These are phyloP conservation scores for Sussaba pulchella DNA, from an alignment of 2,888 invertebrate species.

Conservation along the genomic window DNA sequence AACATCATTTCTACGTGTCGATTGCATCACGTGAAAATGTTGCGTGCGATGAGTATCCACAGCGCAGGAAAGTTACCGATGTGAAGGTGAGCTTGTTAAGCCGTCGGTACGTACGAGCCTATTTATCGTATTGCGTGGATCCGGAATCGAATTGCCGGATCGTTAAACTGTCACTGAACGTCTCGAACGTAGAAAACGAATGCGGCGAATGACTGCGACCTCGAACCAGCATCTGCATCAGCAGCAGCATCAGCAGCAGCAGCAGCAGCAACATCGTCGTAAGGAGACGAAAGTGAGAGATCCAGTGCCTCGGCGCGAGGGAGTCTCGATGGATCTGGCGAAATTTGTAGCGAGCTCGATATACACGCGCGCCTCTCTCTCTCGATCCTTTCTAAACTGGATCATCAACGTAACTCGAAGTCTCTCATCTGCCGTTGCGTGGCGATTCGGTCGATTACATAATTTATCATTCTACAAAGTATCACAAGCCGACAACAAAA, in stretches of 20 bases:
- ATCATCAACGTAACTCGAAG: constrained; percentile 62
- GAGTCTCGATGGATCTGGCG: constrained; percentile 8
- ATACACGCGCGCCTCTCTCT: not conserved
- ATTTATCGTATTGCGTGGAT: constrained; percentile 23
- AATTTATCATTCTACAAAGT: constrained; percentile 44
- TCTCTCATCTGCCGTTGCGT: constrained; percentile 33
- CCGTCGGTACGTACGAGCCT: too few relatives aligned
- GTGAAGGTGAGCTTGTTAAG: too few relatives aligned
- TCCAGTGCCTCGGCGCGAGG: constrained; percentile 1
- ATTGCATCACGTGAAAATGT: not conserved
- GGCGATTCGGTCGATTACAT: constrained; percentile 1
- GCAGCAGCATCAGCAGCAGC: too few relatives aligned
- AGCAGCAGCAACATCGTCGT: constrained; percentile 14
- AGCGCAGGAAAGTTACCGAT: not conserved
- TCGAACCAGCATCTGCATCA: constrained; percentile 26
- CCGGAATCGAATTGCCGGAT: constrained; percentile 52
- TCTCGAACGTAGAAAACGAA: constrained; percentile 28
- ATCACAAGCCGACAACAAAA: not conserved
- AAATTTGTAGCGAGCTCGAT: not conserved
- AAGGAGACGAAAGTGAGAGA: constrained; percentile 66
- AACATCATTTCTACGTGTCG: constrained; percentile 4
- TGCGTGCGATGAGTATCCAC: constrained; percentile 5
- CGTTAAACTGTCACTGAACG: constrained; percentile 58
- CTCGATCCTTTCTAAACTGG: constrained; percentile 66
- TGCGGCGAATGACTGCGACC: constrained; percentile 37